A percentile compares a stretch with the other conserved stretches of the same genome.
Evolutionary conservation across 2,113 vertebrate genomes (phyloP).

Genomic region (Corythornis madagascariensis): DNA sequence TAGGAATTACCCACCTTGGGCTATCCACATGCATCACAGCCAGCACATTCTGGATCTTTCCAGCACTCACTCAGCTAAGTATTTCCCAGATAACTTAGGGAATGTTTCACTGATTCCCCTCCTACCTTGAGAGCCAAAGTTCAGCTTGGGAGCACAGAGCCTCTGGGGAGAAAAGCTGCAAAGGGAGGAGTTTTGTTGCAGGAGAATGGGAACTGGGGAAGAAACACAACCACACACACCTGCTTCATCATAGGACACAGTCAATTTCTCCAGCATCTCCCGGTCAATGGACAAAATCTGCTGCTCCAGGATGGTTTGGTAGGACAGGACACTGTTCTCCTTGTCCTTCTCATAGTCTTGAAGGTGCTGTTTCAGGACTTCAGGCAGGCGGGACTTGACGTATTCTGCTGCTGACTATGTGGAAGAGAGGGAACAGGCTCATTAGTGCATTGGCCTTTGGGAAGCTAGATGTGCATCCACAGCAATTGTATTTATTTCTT

Average conservation of each 20-base stretch:
- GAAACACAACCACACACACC: conserved; percentile 72
- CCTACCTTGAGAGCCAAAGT: background rate
- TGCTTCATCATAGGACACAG: conserved; percentile 93
- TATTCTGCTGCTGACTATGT: conserved; percentile 93
- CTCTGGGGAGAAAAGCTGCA: background rate
- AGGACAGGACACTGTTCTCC: conserved; percentile 87
- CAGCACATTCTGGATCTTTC: background rate
- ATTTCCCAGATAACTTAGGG: background rate
- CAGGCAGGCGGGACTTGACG: conserved; percentile 89
- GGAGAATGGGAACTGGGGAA: background rate
- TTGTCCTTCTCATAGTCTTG: conserved; percentile 92
- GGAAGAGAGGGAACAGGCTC: conserved; percentile 2
- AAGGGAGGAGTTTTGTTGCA: background rate
- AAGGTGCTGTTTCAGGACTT: conserved; percentile 91
- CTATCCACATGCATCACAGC: background rate
- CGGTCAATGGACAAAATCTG: conserved; percentile 91
- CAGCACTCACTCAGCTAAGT: background rate
- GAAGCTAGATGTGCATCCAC: background rate
- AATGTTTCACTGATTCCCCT: background rate
- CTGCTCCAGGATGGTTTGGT: conserved; percentile 92
- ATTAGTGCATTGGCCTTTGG: background rate
- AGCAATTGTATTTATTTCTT: no score
- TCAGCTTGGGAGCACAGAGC: background rate
- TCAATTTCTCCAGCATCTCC: conserved; percentile 93
- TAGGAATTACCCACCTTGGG: background rate